A percentile compares a stretch with the other conserved stretches of the same genome.
These are phyloP conservation scores for Percopsis transmontana DNA, from an alignment of 2,113 vertebrate species.

Conservation along the genomic window DNA sequence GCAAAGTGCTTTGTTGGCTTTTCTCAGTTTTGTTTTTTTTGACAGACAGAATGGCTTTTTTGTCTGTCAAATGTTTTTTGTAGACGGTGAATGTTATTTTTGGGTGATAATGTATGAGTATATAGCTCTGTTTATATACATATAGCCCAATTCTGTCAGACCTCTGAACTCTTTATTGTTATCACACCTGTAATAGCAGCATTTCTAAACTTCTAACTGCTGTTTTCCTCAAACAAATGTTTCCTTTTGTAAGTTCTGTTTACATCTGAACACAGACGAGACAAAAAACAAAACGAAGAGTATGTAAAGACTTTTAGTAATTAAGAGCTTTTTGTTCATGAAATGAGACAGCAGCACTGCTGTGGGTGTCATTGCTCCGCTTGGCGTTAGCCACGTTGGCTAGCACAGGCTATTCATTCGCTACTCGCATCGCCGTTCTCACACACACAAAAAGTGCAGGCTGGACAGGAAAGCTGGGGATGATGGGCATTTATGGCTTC, in stretches of 20 bases:
- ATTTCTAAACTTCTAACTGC: background rate
- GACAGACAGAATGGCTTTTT: background rate
- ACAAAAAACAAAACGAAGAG: no score
- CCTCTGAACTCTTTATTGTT: background rate
- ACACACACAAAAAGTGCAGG: slow-evolving; percentile 38
- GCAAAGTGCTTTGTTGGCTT: slow-evolving; percentile 64
- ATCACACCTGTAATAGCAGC: background rate
- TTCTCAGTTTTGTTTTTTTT: slow-evolving; percentile 39
- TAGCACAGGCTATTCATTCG: slow-evolving; percentile 12
- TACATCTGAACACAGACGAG: no score
- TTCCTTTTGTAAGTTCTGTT: no score
- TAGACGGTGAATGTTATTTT: slow-evolving; percentile 1
- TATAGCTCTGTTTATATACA: background rate
- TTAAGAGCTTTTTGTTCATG: slow-evolving; percentile 1
- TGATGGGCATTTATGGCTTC: slow-evolving; percentile 62
- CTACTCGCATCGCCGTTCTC: slow-evolving; percentile 16
- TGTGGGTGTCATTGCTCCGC: background rate
- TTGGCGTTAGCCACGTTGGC: slow-evolving; percentile 1
- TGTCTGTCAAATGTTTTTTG: background rate
- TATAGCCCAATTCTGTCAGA: background rate
- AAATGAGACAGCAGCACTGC: background rate
- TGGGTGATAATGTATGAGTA: no score
- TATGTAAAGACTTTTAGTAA: slow-evolving; percentile 2
- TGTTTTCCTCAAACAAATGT: no score
- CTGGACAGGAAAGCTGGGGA: slow-evolving; percentile 42